Conservation (phyloP, 1,140 invertebrate species). For the Bombus pascuorum region DNA sequence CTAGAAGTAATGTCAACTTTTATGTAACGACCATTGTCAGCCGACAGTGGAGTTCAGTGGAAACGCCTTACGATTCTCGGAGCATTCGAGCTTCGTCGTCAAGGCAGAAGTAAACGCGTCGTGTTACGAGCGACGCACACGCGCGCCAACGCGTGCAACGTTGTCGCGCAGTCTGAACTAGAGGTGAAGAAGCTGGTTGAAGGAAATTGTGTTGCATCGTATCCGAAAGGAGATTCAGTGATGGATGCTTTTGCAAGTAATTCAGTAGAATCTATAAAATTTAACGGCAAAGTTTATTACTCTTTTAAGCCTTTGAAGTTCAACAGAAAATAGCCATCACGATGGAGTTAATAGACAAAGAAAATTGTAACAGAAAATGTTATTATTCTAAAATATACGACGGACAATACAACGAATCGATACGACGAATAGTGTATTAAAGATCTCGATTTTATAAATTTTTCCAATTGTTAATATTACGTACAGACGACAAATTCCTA, state of each 20-base stretch:
- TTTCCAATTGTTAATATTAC: constrained; percentile 25
- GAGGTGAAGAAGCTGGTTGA: background rate
- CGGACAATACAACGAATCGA: too few relatives aligned
- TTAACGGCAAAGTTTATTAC: background rate
- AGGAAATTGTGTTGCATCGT: background rate
- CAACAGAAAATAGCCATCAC: background rate
- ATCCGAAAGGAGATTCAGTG: background rate
- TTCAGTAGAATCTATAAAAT: background rate
- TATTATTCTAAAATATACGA: too few relatives aligned
- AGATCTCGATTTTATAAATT: background rate
- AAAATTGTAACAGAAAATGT: too few relatives aligned
- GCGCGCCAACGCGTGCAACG: background rate
- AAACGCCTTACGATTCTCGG: constrained; percentile 38
- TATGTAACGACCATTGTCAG: constrained; percentile 58
- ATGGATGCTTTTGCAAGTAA: too few relatives aligned
- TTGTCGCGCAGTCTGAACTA: background rate
- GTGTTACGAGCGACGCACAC: constrained; percentile 22
- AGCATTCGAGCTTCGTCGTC: constrained; percentile 14
- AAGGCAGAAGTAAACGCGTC: constrained; percentile 29
- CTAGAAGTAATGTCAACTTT: constrained; percentile 52
- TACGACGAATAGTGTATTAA: background rate
- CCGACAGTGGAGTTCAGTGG: constrained; percentile 44
- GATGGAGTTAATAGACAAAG: background rate
- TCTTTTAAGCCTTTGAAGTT: background rate
- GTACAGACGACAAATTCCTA: background rate